These are phyloP conservation scores for Conus canariensis DNA, from an alignment of 2,888 invertebrate genomes.

Conservation along the genomic window DNA sequence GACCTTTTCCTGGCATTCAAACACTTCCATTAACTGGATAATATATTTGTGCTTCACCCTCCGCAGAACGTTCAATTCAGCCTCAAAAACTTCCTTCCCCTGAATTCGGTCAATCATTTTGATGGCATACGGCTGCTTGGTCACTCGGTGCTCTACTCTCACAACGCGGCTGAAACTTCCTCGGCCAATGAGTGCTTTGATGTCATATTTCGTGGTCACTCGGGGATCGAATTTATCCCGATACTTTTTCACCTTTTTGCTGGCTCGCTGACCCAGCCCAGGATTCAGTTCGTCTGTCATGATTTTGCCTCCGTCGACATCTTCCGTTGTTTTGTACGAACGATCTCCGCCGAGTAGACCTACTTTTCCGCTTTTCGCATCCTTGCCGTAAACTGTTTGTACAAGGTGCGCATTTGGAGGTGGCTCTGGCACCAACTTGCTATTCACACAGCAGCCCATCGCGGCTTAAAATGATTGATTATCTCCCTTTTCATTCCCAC, in stretches of 20 bases:
- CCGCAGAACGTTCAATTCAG: constrained; percentile 80
- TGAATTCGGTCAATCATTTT: constrained; percentile 79
- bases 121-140: constrained; percentile 79
- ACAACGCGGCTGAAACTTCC: constrained; percentile 80
- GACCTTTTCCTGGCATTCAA: constrained; percentile 79
- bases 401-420: constrained; percentile 67
- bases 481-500: background rate
- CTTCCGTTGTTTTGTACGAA: constrained; percentile 52
- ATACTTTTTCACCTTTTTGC: constrained; percentile 75
- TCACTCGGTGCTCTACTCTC: constrained; percentile 78
- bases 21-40: constrained; percentile 82
- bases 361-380: constrained; percentile 57
- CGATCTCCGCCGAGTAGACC: constrained; percentile 45
- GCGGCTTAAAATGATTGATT: background rate
- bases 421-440: constrained; percentile 75
- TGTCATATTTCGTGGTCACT: constrained; percentile 80
- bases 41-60: constrained; percentile 80
- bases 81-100: constrained; percentile 79
- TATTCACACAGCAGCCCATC: constrained; percentile 42
- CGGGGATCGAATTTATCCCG: constrained; percentile 79
- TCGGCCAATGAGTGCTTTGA: constrained; percentile 79
- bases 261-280: constrained; percentile 62
- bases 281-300: constrained; percentile 51
- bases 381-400: constrained; percentile 67
- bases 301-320: constrained; percentile 29